Percentiles rank a stretch among this genome's conserved stretches.
These are phyloP conservation scores for Drosophila ananassae DNA, from an alignment of 1,140 invertebrate species.

Conservation along the genomic window DNA sequence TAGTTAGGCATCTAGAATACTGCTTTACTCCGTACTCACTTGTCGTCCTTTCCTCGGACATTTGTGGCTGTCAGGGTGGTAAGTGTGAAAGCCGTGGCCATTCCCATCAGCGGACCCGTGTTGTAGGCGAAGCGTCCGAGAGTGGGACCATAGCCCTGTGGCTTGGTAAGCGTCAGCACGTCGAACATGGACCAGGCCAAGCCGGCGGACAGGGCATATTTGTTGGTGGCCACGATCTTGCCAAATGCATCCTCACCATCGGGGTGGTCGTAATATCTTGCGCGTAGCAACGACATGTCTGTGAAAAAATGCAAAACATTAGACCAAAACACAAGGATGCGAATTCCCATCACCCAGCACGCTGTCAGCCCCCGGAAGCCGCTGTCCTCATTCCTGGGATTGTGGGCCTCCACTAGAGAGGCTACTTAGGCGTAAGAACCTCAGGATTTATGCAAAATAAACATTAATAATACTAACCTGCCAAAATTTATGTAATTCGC, in stretches of 20 bases:
- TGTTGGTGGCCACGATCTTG: slow-evolving; percentile 87
- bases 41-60: slow-evolving; percentile 88
- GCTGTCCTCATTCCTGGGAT: not conserved
- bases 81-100: slow-evolving; percentile 87
- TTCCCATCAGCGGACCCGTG: slow-evolving; percentile 86
- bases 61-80: slow-evolving; percentile 86
- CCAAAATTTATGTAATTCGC: slow-evolving; percentile 79
- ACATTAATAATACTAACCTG: slow-evolving; percentile 68
- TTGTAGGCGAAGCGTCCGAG: slow-evolving; percentile 85
- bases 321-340: slow-evolving; percentile 5
- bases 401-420: too few species aligned
- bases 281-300: slow-evolving; percentile 75
- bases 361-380: not conserved
- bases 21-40: slow-evolving; percentile 44
- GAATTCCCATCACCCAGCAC: not conserved
- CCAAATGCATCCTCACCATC: slow-evolving; percentile 88
- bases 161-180: slow-evolving; percentile 86
- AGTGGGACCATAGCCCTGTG: slow-evolving; percentile 85
- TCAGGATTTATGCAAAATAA: slow-evolving; percentile 14
- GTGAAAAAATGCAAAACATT: slow-evolving; percentile 19
- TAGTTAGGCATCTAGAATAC: not conserved
- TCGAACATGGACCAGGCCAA: slow-evolving; percentile 85
- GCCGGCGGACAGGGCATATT: slow-evolving; percentile 85
- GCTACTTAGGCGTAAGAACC: not conserved
- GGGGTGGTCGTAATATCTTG: slow-evolving; percentile 88